These are phyloP conservation scores for Chrysina gloriosa DNA, from an alignment of 2,888 invertebrate genomes.

Conservation along the genomic window DNA sequence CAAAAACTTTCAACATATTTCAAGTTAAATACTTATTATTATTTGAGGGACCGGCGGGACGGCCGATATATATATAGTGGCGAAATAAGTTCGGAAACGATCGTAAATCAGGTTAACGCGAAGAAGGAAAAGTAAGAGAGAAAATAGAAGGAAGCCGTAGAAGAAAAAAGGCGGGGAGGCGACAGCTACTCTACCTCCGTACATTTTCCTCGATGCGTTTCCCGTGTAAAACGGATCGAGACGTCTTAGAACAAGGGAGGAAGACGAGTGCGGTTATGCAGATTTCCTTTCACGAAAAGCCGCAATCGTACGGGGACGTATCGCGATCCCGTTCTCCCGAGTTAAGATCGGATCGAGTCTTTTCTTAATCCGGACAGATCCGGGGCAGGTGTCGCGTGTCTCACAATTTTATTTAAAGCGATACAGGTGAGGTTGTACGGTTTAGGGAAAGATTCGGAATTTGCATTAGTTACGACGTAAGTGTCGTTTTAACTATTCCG, in stretches of 20 bases:
- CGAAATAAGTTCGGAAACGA: conserved; percentile 25
- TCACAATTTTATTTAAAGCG: too few relatives aligned
- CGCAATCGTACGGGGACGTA: too few relatives aligned
- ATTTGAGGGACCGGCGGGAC: conserved; percentile 5
- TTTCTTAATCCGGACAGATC: too few relatives aligned
- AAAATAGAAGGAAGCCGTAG: not conserved
- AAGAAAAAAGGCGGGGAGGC: not conserved
- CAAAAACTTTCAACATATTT: conserved; percentile 35
- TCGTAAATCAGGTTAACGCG: conserved; percentile 29
- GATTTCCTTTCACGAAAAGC: too few relatives aligned
- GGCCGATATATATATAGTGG: conserved; percentile 8
- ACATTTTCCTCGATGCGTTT: not conserved
- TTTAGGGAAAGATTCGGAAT: too few relatives aligned
- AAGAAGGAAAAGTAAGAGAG: not conserved
- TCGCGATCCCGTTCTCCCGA: too few relatives aligned
- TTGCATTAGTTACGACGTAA: too few relatives aligned
- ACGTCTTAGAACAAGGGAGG: not conserved
- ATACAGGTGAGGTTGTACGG: too few relatives aligned
- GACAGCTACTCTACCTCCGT: too few relatives aligned
- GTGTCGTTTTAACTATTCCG: too few relatives aligned
- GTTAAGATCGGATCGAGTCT: too few relatives aligned
- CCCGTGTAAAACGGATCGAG: not conserved
- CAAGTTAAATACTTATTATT: conserved; percentile 24
- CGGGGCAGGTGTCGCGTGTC: too few relatives aligned
- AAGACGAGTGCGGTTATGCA: not conserved